Evolutionary conservation across 1,140 invertebrate species (phyloP), one percentile per base, ranked within the genome.

Genomic region (Dinoponera quadriceps): DNA sequence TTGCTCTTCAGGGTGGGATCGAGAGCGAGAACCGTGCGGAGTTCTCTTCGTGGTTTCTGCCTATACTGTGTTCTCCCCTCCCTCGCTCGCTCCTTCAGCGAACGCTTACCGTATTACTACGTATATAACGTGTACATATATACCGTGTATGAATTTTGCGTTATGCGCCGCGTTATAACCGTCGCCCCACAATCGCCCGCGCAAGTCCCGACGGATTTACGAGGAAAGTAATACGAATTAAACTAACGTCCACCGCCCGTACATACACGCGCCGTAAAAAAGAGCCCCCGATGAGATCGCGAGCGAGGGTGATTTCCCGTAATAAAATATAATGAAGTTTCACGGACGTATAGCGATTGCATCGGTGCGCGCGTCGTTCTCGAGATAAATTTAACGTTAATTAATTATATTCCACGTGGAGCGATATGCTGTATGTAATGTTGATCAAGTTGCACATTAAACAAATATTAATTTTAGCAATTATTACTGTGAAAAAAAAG

Each of bases 211-310:
- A 85, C 82, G 89, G 88, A 93, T 93, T 93, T 93, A 93, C 90
- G 92, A 88, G 89, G 68, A 89, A 92, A 90, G 86, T 92, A 93
- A 93, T 91, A 88, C 90, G 92, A 93, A 93, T 93, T 93, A 93
- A 93, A 92, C 91, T 92, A 91, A 93, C 91, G 91, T 91, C 82
- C 90, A 89, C 83, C 86, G 49, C 16, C 65, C 27, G 51, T 44
- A 11, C 9, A 44, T 9, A 44, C 38, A 29, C 63, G 49, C 25
- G 11, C 29, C 63, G 55, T 80, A 57, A 80, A 80, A 44, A 22
- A 44, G 88, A 55, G 16, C 57, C 29, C 57, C 20, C 14, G 25
- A 20, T 75, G 59, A 55, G 49, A 74, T 74, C 69, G 69, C 60
- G 48, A 62, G 25, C 60, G 55, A 60, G 69, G 27, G 59, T 51